phyloP scores from a whole-genome alignment of 2,797 vertebrate genomes.

The Numenius phaeopus region DNA sequence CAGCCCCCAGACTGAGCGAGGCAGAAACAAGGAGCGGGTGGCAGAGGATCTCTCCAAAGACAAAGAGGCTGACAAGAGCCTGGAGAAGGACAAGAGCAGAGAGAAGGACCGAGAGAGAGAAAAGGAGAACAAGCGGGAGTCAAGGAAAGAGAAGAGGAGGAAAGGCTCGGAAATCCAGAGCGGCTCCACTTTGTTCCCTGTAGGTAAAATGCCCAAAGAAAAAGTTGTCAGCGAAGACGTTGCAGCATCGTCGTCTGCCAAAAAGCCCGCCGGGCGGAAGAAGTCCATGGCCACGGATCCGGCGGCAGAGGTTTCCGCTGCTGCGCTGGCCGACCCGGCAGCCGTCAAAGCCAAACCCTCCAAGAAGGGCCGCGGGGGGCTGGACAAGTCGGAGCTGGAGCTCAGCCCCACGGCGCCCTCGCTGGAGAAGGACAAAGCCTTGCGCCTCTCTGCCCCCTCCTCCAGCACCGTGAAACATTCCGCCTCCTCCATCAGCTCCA shows the following conservation, averaged over 20 bases:
- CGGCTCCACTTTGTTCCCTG: constrained; percentile 84
- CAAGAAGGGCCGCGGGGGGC: constrained; percentile 87
- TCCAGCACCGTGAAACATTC: constrained; percentile 85
- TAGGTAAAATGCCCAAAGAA: constrained; percentile 84
- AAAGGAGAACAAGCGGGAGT: constrained; percentile 93
- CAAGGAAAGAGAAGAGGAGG: constrained; percentile 90
- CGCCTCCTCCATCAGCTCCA: constrained; percentile 89
- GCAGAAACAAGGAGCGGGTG: constrained; percentile 84
- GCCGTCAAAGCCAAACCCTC: constrained; percentile 85
- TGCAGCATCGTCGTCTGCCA: constrained; percentile 81
- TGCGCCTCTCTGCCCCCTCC: constrained; percentile 73
- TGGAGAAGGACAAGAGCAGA: constrained; percentile 84
- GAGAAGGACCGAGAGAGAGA: constrained; percentile 91
- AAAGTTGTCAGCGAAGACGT: constrained; percentile 82
- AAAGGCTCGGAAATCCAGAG: constrained; percentile 87
- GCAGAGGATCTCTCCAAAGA: constrained; percentile 85
- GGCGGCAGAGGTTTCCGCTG: constrained; percentile 77
- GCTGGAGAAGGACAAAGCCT: constrained; percentile 81
- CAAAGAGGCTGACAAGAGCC: constrained; percentile 82
- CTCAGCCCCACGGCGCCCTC: constrained; percentile 68
- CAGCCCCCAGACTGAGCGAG: constrained; percentile 82
- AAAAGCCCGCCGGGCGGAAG: constrained; percentile 90
- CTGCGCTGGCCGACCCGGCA: constrained; percentile 78
- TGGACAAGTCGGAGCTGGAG: constrained; percentile 84
- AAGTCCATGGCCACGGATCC: constrained; percentile 84